Percentiles rank a stretch among this genome's conserved stretches.
Conservation (phyloP, 2,797 vertebrate species). For the Falco columbarius region DNA sequence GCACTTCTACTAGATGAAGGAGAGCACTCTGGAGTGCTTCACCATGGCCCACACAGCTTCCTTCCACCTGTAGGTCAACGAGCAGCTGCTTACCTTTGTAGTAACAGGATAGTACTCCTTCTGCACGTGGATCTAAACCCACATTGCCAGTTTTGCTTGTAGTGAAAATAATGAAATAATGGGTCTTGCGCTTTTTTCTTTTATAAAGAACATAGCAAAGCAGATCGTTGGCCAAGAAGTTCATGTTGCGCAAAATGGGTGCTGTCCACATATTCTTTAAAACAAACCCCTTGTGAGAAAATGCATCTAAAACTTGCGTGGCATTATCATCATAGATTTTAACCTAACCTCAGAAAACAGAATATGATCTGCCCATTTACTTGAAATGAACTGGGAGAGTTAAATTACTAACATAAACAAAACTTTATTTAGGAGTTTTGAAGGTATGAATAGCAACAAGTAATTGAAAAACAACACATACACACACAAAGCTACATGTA, state of each 20-base stretch:
- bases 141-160: not conserved
- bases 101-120: not conserved
- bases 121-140: not conserved
- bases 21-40: not conserved
- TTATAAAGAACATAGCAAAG: not conserved
- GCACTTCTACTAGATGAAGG: not conserved
- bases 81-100: not conserved
- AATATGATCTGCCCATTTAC: not conserved
- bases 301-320: not conserved
- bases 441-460: not conserved
- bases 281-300: not conserved
- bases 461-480: not conserved
- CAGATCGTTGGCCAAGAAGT: not conserved
- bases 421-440: not conserved
- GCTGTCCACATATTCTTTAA: not conserved
- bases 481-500: not conserved
- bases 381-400: not conserved
- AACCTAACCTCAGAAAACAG: not conserved
- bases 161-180: not conserved
- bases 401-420: not conserved
- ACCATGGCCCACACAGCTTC: not conserved
- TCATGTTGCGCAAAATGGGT: accelerated
- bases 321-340: not conserved
- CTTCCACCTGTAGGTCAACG: not conserved
- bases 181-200: not conserved